phyloP scores from a whole-genome alignment of 2,797 vertebrate species.

The Fringilla coelebs region DNA sequence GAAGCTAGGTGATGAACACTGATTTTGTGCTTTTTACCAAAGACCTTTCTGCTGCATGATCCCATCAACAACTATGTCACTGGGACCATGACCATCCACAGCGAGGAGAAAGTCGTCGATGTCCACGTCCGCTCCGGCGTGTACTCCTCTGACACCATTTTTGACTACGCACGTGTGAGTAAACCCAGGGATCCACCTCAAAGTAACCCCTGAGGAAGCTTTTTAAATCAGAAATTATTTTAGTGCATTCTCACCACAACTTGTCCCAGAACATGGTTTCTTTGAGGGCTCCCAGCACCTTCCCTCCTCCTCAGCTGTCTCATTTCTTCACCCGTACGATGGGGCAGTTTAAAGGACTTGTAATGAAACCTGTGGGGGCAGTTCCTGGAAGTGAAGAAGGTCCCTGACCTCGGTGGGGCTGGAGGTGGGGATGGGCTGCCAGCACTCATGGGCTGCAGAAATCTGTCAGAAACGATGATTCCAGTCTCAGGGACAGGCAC shows the following conservation, averaged over 20 bases:
- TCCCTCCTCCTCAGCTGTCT: background rate
- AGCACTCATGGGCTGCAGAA: background rate
- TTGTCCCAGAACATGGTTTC: background rate
- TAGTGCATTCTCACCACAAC: background rate
- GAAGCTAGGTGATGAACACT: background rate
- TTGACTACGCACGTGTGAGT: constrained; percentile 75
- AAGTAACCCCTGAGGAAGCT: background rate
- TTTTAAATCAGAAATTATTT: background rate
- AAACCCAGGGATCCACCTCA: background rate
- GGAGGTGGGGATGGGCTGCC: background rate
- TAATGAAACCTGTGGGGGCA: background rate
- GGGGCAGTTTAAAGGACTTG: background rate
- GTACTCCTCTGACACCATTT: constrained; percentile 73
- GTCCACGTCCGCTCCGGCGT: constrained; percentile 61
- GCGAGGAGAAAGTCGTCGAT: background rate
- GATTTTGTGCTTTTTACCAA: background rate
- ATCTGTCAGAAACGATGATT: background rate
- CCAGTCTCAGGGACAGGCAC: background rate
- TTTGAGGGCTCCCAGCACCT: background rate
- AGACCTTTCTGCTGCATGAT: constrained; percentile 44
- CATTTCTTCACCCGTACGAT: background rate
- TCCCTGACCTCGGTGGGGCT: background rate
- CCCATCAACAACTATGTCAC: constrained; percentile 16
- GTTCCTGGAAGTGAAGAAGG: background rate
- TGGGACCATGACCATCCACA: constrained; percentile 69